These are phyloP conservation scores for Thalassaphorura encarpata DNA, from an alignment of 1,140 invertebrate species.

Conservation along the genomic window DNA sequence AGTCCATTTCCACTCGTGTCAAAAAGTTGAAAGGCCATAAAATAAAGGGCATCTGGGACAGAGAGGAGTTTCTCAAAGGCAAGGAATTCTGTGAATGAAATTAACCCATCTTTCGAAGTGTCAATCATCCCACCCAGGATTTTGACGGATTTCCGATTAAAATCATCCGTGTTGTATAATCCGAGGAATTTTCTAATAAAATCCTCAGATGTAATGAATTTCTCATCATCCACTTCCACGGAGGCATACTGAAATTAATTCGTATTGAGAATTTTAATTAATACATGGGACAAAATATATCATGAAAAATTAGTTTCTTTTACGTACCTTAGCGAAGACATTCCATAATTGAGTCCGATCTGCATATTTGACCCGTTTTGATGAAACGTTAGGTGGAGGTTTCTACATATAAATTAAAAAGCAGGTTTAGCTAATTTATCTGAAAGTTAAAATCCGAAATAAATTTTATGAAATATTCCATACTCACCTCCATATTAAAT, in stretches of 20 bases:
- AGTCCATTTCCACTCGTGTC: conserved; percentile 70
- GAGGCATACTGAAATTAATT: conserved; percentile 58
- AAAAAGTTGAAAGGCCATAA: conserved; percentile 95
- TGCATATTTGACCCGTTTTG: too few relatives aligned
- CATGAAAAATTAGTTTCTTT: too few relatives aligned
- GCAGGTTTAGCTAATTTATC: too few relatives aligned
- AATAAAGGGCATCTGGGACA: conserved; percentile 92
- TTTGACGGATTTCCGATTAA: conserved; percentile 76
- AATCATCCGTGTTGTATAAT: conserved; percentile 62
- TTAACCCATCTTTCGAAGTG: conserved; percentile 94
- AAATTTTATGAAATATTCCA: too few relatives aligned
- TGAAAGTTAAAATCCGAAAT: too few relatives aligned
- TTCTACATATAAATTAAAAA: too few relatives aligned
- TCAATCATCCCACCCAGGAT: conserved; percentile 90
- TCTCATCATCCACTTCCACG: conserved; percentile 69
- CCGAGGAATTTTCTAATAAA: conserved; percentile 87
- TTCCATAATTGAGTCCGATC: too few relatives aligned
- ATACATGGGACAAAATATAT: too few relatives aligned
- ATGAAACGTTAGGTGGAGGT: too few relatives aligned
- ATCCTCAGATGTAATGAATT: conserved; percentile 82
- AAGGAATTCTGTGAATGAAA: conserved; percentile 95
- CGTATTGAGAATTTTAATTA: too few relatives aligned
- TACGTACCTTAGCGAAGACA: too few relatives aligned
- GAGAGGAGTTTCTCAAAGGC: conserved; percentile 93
- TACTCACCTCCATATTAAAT: too few relatives aligned